Evolutionary conservation across 1,140 invertebrate species (phyloP), one percentile per base, ranked within the genome.

Genomic region (Phenacoccus solenopsis): DNA sequence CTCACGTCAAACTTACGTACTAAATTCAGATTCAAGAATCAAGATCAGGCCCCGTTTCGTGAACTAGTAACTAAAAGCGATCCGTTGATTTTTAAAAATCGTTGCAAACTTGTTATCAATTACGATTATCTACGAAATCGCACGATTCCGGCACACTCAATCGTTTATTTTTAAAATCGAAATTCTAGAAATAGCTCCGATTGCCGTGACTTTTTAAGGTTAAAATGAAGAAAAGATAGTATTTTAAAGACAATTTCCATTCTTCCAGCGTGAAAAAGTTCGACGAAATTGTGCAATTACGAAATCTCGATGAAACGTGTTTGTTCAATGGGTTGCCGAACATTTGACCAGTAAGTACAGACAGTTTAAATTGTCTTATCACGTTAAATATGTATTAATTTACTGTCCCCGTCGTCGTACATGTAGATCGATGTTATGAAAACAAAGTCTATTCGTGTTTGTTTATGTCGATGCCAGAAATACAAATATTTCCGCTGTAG

Each of bases 141-240:
- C 59, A 64, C 59, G 59, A 64, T 64, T 64, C 59, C 25, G 25
- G 21, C 22, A 24, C 59, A 27, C 59, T 25, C 25, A 16, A 64
- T 64, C 59, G 59, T 64, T 64, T 64, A 64, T 64, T 64, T 64
- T 64, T 64, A 64, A 64, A 64, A 64, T 64, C 5, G 59, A 64
- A 64, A 64, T 64, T 64, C 59, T 64, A 64, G 59, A 64, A 64
- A 27, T 64, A 64, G 25, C 59, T 64, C 25, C 59, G 5, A 27
- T 64, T 64, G 22, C 25, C 25, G 20, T 64, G 59, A 64, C 59
- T 25, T 64, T 64, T 64, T 64, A 27, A 64, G 25, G 59, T 27
- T 9, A 64, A 24, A 24, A 64, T 64, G 20, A 24, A 27, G 25
- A 24, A 64, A 27, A 24, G 59, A 4, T 24, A 3, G 25, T 64